Percentiles rank a stretch among this genome's conserved stretches.
Conservation (phyloP, 53 echinoderm and acorn worm genomes). For the Patiria pectinifera region DNA sequence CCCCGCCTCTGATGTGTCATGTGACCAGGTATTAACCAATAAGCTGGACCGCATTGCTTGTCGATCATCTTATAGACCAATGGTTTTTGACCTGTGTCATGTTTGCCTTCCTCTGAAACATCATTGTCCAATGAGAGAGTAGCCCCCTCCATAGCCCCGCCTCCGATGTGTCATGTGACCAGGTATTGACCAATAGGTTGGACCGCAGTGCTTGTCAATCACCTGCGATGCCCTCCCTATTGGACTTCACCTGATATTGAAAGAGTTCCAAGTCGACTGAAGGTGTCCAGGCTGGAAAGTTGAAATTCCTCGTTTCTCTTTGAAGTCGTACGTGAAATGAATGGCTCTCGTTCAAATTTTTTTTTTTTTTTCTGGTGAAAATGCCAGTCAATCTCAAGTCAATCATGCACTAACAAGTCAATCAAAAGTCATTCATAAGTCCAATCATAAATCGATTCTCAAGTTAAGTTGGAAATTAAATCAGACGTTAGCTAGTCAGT, state of each 20-base stretch:
- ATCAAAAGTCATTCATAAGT: no score
- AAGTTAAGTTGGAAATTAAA: no score
- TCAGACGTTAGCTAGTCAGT: no score
- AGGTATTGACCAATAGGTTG: conserved; percentile 97
- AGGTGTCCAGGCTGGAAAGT: background rate
- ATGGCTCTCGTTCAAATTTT: no score
- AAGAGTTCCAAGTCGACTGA: background rate
- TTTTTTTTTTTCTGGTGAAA: no score
- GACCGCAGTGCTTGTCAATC: conserved; percentile 84
- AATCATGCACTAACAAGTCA: no score
- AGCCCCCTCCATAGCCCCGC: conserved; percentile 24
- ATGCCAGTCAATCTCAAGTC: no score
- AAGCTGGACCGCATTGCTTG: conserved; percentile 92
- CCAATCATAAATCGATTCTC: no score
- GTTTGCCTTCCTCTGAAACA: background rate
- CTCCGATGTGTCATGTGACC: conserved; percentile 61
- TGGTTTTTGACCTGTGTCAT: background rate
- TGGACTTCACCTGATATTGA: conserved; percentile 85
- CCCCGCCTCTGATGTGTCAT: conserved; percentile 55
- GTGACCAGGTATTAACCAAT: conserved; percentile 91
- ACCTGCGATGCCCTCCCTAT: conserved; percentile 99
- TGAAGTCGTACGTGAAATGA: background rate
- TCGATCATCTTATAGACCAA: conserved; percentile 65
- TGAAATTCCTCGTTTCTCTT: background rate
- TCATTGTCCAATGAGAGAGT: background rate